Conservation (phyloP, 2,113 vertebrate genomes). For the Illadopsis cleaveri region DNA sequence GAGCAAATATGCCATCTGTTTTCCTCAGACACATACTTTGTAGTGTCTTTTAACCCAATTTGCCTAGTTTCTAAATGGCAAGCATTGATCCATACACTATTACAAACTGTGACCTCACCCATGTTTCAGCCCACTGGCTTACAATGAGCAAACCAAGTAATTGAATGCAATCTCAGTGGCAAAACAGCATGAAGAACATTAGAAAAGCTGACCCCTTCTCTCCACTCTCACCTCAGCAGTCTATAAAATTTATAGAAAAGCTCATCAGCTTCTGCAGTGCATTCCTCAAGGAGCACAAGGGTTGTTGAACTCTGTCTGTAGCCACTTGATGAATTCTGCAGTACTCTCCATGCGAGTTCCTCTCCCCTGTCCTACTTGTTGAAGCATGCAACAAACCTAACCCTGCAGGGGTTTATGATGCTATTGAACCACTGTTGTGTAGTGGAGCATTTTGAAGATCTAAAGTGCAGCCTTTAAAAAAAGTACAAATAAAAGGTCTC, state of each 20-base stretch:
- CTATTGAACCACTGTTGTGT: neutral
- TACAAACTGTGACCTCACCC: neutral
- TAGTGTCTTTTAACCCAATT: neutral
- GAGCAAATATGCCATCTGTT: neutral
- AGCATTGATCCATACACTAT: neutral
- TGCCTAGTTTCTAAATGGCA: neutral
- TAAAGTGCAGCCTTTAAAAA: neutral
- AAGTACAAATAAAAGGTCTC: neutral
- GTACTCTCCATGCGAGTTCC: neutral
- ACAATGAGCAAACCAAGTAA: neutral
- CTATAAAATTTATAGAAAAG: slow-evolving; percentile 15
- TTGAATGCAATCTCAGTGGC: neutral
- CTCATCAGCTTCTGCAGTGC: neutral
- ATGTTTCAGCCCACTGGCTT: slow-evolving; percentile 23
- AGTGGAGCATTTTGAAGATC: neutral
- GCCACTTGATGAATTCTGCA: neutral
- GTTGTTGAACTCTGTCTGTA: slow-evolving; percentile 5
- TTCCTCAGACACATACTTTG: neutral
- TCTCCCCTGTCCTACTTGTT: neutral
- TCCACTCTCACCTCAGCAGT: neutral
- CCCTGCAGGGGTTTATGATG: neutral
- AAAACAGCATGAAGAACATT: slow-evolving; percentile 30
- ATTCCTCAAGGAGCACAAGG: neutral
- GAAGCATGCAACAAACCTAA: neutral
- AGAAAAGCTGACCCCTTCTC: slow-evolving; percentile 6